Base-by-base conservation (phyloP, 2,113 vertebrate species). In the Planiliza haematocheilus region DNA sequence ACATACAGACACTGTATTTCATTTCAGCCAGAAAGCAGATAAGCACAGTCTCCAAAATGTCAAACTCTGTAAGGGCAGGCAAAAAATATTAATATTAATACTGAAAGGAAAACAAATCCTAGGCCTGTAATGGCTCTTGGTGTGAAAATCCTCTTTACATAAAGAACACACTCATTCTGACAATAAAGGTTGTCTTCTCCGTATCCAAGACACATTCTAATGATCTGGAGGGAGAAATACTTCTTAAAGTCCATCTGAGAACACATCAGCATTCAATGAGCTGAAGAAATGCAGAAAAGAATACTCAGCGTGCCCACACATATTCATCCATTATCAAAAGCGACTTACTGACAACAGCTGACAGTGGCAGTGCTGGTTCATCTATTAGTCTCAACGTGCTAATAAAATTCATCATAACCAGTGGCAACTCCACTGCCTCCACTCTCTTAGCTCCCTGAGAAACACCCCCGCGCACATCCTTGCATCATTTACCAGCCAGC, bases 371-470 rank as follows among this genome's bases (percentile, higher is more conserved):
- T 55, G 39, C 30, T 66, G 56, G 61, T 72, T 77, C 17, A 73
- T 43, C 64, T 62, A 77, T 67, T 78, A 66, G 63, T 42, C 51
- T 48, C 30, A 37, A 53, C 18, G 60, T 68, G 58, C 53, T 63
- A 70, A 81, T 79, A 68, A 37, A 79, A 81, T 81, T 83, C 50
- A 68, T 84, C 63, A 83, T 76, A 82, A 85, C 72, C 60, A 75
- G 69, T 45, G 48, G 68, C 64, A 68, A 71, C 74, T 82, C 66
- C 10, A 37, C 48, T 30, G 45, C 64, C n/a, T 74, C 63, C 16
- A 77, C 45, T 60, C 43, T 14, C 38, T 39, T 2, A 0, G 30
- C 74, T 81, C 56, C 30, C 17, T 30, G 64, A 67, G 60, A 76
- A 80, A 82, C 86, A 73, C 78, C 73, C 87, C 52, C 78, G 30